Evolutionary conservation across 1,140 invertebrate genomes (phyloP), one percentile per base, ranked within the genome.

Genomic region (Rhyzopertha dominica): DNA sequence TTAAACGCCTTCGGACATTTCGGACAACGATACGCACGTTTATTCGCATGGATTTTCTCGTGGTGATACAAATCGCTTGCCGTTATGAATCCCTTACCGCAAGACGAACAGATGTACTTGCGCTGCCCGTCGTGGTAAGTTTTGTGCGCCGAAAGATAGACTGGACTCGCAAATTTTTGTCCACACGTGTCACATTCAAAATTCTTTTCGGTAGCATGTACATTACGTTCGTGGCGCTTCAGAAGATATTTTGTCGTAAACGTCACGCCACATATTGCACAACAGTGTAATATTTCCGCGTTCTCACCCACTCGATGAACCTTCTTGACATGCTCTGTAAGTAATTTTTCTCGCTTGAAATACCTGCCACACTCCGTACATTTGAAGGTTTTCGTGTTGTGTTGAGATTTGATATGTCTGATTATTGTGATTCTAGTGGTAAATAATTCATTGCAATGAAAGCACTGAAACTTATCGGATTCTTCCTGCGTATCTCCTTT

Each of bases 171-270:
- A 42, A 93, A 79, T 43, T 81, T 79, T 67, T 91, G 87, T 13
- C 78, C 77, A 63, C 87, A 88, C 18, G 84, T 75, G 49, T 80
- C 77, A 65, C 81, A 83, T 1, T 78, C 65, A 59, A 74, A 76
- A 25, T 76, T 70, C 43, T 77, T 75, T 40, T 77, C 78, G 1
- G 79, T 80, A 19, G 75, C 73, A 63, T 83, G 80, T 10, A 60
- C 58, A 38, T 57, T 58, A 26, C 34, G 23, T 23, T 47, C 25
- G 22, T 60, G 58, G 5, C 55, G 26, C 32, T 49, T 53, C n/a
- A 54, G 19, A n/a, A 58, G 37, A 43, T 58, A 56, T 34, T 53
- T 54, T 16, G 54, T 56, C 2, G 19, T 47, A 28, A 60, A 58
- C 12, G 28, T 16, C n/a, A 32, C 32, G 7, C 37, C 29, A 39